Evolutionary conservation across 2,888 invertebrate species (phyloP).

Genomic region (Ceraclea dissimilis): DNA sequence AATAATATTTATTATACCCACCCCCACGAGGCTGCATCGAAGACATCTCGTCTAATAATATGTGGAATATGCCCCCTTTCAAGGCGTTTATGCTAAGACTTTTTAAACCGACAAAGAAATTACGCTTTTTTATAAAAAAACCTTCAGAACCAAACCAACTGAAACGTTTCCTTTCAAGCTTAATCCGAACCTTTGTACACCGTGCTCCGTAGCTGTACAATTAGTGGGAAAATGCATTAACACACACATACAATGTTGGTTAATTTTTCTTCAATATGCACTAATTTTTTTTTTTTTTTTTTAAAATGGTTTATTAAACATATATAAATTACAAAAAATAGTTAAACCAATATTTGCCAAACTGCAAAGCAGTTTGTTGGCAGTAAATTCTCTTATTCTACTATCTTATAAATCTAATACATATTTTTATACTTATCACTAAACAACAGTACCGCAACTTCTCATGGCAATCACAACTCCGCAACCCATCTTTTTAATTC

Average conservation of each 20-base stretch:
- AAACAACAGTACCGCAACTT: no score
- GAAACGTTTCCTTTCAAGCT: neutral
- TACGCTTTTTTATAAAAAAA: no score
- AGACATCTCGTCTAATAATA: conserved; percentile 24
- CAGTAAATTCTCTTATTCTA: no score
- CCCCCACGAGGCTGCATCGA: conserved; percentile 5
- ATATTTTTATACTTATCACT: no score
- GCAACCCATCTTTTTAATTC: no score
- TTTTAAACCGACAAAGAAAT: neutral
- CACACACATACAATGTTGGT: neutral
- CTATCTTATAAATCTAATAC: no score
- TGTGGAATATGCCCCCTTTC: conserved; percentile 20
- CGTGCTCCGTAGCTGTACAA: neutral
- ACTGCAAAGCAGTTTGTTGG: no score
- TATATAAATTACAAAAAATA: no score
- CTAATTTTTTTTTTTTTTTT: no score
- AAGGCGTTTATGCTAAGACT: neutral
- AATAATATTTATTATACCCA: neutral
- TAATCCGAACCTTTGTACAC: neutral
- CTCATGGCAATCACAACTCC: no score
- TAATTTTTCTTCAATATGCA: conserved; percentile 2
- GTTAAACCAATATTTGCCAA: no score
- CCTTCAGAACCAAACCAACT: neutral
- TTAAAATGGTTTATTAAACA: no score
- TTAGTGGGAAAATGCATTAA: neutral